A percentile compares a stretch with the other conserved stretches of the same genome.
Conservation (phyloP, 2,888 invertebrate species). For the Lepidochrysops patricia region DNA sequence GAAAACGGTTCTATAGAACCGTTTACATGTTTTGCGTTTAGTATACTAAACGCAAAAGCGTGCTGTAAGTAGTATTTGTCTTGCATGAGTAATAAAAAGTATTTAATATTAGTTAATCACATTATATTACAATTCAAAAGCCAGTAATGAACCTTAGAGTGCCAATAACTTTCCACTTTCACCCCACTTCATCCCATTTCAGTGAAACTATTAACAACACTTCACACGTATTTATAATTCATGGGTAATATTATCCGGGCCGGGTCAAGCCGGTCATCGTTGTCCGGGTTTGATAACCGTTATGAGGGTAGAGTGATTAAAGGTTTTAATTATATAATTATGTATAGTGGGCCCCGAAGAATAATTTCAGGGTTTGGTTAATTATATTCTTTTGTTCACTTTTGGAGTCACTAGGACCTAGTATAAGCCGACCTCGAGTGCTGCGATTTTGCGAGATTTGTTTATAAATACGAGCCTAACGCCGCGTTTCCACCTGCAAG, state of each 20-base stretch:
- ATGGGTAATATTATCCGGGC: neutral
- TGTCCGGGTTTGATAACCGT: neutral
- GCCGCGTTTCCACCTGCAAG: no score
- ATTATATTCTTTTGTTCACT: neutral
- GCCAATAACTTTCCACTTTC: neutral
- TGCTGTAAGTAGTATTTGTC: neutral
- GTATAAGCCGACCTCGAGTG: no score
- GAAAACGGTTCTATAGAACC: no score
- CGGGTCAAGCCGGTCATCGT: neutral
- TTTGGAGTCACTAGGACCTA: no score
- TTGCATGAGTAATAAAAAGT: no score
- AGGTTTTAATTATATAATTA: neutral
- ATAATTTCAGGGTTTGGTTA: neutral
- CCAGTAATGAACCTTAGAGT: neutral
- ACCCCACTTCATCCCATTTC: neutral
- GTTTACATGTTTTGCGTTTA: no score
- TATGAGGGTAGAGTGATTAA: neutral
- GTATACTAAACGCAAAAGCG: no score
- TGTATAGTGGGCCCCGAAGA: neutral
- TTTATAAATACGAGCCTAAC: no score
- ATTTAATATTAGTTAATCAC: neutral
- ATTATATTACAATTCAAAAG: neutral
- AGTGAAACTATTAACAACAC: neutral
- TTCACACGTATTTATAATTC: conserved; percentile 7
- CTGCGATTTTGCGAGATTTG: no score